Evolutionary conservation across 2,113 vertebrate genomes (phyloP), one percentile per base, ranked within the genome.

Genomic region (Peromyscus polionotus): DNA sequence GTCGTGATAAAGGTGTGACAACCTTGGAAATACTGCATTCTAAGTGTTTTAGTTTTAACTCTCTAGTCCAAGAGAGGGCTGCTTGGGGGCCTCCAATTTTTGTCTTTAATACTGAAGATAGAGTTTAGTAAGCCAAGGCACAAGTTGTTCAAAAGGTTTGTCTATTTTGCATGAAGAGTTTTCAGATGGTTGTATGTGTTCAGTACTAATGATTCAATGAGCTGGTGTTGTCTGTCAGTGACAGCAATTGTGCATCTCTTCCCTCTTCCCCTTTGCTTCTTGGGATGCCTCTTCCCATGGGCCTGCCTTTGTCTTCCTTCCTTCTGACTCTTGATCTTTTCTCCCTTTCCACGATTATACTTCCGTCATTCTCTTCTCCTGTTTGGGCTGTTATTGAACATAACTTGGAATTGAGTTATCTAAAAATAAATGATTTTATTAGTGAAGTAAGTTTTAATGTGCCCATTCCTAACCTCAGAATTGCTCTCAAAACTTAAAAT

Each of bases 1-100:
- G 45, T 79, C 39, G 61, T 83, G 11, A 33, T 67, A 83, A 94
- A 22, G 26, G n/a, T 61, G 28, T 80, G 79, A 88, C 12, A 88
- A 14, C 4, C 45, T 75, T 91, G 39, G 28, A 93, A 92, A 81
- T 65, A 70, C 59, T 92, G 61, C 42, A 42, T 80, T 61, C 45
- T 12, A 65, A 48, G 67, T 61, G 26, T 73, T 97, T 93, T 89
- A 36, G 16, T 91, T 94, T 42, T 39, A 90, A 51, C 80, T 4
- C 20, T 91, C 59, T 72, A n/a, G 39, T 63, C 61, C 54, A n/a
- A 67, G 36, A 93, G 33, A 4, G 14, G 39, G 28, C 14, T 80
- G 54, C 28, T 68, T 85, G 48, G 17, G n/a, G 3, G 5, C 48
- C 70, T 45, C 63, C 14, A n/a, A 61, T 96, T 19, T 79, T 68